Conservation (phyloP, 2,888 invertebrate genomes). For the Perdita meconis region DNA sequence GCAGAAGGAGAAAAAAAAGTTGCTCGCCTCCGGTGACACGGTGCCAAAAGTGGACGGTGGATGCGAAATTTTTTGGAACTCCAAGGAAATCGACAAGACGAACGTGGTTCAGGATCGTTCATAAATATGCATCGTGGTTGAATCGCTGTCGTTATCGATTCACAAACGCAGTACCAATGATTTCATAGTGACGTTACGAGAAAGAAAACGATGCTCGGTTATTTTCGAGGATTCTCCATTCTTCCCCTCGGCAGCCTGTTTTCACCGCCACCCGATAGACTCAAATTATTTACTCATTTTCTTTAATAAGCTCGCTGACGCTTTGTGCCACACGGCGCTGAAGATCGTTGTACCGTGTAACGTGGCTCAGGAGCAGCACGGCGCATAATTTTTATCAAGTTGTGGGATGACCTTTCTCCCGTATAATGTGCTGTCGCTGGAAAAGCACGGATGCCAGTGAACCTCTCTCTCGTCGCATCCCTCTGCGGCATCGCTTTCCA, state of each 20-base stretch:
- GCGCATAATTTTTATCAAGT: conserved; percentile 70
- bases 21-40: conserved; percentile 57
- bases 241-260: conserved; percentile 52
- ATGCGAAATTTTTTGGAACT: conserved; percentile 19
- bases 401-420: conserved; percentile 69
- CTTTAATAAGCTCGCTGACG: conserved; percentile 65
- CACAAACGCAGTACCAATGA: background rate
- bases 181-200: background rate
- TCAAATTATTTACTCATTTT: conserved; percentile 67
- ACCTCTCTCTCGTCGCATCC: conserved; percentile 64
- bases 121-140: conserved; percentile 31
- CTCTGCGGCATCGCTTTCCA: conserved; percentile 47
- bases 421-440: conserved; percentile 59
- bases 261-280: conserved; percentile 55
- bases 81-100: conserved; percentile 30
- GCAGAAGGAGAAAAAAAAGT: conserved; percentile 46
- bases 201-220: background rate
- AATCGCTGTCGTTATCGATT: background rate
- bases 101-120: conserved; percentile 12
- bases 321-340: conserved; percentile 56
- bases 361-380: conserved; percentile 51
- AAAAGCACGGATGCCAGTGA: conserved; percentile 68
- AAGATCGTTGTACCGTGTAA: conserved; percentile 70
- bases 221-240: background rate
- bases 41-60: conserved; percentile 25